Percentiles rank a stretch among this genome's conserved stretches.
phyloP scores from a whole-genome alignment of 2,797 vertebrate genomes.

The Onychomys arenicola region DNA sequence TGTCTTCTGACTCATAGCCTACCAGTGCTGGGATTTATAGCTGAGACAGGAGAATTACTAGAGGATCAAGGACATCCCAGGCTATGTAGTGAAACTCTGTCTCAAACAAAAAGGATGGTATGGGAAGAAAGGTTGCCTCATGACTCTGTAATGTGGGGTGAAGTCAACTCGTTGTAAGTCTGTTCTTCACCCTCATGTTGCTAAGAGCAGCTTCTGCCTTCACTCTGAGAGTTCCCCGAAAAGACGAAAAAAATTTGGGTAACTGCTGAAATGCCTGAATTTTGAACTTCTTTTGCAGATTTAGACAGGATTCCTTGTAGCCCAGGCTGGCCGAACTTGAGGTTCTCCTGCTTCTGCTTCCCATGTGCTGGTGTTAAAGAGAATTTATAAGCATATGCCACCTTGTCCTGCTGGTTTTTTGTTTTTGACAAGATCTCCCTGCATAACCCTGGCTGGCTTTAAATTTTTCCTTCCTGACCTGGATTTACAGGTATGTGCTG shows the following conservation, averaged over 20 bases:
- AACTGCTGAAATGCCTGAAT: background rate
- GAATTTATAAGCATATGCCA: background rate
- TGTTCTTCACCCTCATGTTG: background rate
- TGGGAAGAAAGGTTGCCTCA: background rate
- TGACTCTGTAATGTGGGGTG: background rate
- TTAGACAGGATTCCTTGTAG: background rate
- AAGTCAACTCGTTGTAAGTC: background rate
- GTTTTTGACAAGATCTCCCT: background rate
- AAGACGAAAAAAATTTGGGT: slow-evolving; percentile 2
- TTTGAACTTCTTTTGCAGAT: background rate
- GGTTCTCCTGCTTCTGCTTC: background rate
- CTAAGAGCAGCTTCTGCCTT: background rate
- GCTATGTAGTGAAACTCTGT: background rate
- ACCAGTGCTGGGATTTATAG: too few species aligned
- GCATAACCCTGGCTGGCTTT: background rate
- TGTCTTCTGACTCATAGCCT: background rate
- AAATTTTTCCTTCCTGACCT: background rate
- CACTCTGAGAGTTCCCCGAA: slow-evolving; percentile 19
- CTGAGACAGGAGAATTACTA: background rate
- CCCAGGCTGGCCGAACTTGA: background rate
- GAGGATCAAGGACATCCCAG: background rate
- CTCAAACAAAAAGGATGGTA: background rate
- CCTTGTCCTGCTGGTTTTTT: background rate
- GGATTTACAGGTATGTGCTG: background rate
- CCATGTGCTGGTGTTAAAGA: background rate